Evolutionary conservation across 2,113 vertebrate species (phyloP).

Genomic region (Anhinga anhinga): DNA sequence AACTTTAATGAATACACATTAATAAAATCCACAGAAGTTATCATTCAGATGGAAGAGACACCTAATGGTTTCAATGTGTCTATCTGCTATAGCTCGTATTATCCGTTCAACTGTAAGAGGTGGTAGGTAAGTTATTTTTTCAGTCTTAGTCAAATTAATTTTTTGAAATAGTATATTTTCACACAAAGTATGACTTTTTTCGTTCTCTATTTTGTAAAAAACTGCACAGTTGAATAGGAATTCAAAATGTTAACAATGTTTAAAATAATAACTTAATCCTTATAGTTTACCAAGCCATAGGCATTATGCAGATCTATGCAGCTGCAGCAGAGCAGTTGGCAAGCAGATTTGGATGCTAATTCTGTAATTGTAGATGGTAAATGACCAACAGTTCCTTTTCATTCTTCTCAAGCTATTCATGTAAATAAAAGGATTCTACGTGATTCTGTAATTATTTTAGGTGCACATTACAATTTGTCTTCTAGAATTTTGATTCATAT

Average conservation of each 20-base stretch:
- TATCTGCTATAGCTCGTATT: neutral
- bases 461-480: neutral
- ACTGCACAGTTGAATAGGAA: neutral
- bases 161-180: neutral
- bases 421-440: neutral
- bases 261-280: neutral
- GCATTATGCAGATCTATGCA: neutral
- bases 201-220: neutral
- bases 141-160: neutral
- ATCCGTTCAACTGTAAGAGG: neutral
- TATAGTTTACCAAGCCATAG: neutral
- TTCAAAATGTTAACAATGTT: neutral
- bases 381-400: slow-evolving; percentile 12
- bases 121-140: neutral
- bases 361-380: slow-evolving; percentile 31
- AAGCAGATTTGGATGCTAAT: slow-evolving; percentile 3
- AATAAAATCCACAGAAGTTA: neutral
- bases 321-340: neutral
- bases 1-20: neutral
- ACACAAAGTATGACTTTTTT: neutral
- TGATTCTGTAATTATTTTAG: slow-evolving; percentile 1
- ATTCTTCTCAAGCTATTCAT: neutral
- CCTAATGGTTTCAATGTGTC: neutral
- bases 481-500: neutral
- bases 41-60: neutral